Percentiles rank a stretch among this genome's conserved stretches.
phyloP scores from a whole-genome alignment of 1,140 invertebrate genomes.

The Schlechtendalia chinensis region DNA sequence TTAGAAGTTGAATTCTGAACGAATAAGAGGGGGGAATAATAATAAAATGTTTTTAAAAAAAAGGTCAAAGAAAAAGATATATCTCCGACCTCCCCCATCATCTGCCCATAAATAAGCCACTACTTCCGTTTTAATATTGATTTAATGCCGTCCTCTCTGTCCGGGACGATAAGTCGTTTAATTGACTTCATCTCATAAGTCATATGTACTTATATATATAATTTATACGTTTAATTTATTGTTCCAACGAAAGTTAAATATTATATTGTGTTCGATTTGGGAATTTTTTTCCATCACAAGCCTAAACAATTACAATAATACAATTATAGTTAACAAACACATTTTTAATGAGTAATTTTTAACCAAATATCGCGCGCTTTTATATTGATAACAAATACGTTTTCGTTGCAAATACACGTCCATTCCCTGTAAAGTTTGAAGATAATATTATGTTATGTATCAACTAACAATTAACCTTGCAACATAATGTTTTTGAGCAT shows the following conservation, averaged over 20 bases:
- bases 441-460: too few species aligned
- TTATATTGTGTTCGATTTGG: neutral
- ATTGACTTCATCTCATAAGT: neutral
- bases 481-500: too few species aligned
- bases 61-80: slow-evolving; percentile 7
- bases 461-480: too few species aligned
- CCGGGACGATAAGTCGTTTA: neutral
- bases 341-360: neutral
- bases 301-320: neutral
- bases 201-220: neutral
- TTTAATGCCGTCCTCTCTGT: neutral
- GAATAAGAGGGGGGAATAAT: neutral
- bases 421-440: too few species aligned
- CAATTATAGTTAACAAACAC: neutral
- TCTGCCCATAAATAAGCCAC: neutral
- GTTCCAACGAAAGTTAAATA: neutral
- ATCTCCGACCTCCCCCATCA: neutral
- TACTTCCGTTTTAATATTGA: slow-evolving; percentile 11
- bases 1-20: neutral
- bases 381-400: too few species aligned
- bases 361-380: too few species aligned
- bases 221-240: neutral
- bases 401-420: too few species aligned
- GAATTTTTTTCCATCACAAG: neutral
- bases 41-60: neutral